Base-by-base conservation (phyloP, 2,888 invertebrate species). In the Trichacis sp. region DNA sequence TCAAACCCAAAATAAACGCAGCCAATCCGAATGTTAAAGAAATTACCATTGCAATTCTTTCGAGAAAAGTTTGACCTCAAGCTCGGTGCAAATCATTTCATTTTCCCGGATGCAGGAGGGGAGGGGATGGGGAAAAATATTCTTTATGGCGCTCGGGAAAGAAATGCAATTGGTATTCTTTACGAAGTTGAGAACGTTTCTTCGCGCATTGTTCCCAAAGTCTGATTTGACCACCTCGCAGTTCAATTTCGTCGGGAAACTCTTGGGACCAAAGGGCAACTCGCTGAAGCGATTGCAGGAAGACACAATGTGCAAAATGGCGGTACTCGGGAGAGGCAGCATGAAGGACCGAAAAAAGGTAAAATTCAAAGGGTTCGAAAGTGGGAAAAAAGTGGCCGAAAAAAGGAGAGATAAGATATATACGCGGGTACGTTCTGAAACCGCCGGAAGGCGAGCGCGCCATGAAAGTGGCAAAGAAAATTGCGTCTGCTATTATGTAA, bases 201-300 rank as follows among this genome's bases (percentile, higher is more conserved):
- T 54, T 38, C 12, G 40, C 50, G 20, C 51, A 46, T 60, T 56
- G 49, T 61, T 53, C 17, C 47, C 24, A 54, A 61, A 58, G 55
- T 65, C 62, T 64, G 53, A 65, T 54, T 57, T 49, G 51, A 59
- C 48, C 51, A 55, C 49, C 52, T 86, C 88, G 11, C 88, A 96
- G 96, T 96, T 96, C 85, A 97, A 97, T 86, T 97, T 97, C 87
- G 96, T 97, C 69, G 97, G 97, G 5, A 96, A 96, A 85, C 89
- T 97, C 67, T 87, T 97, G 76, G 97, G 97, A 1, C 96, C 96
- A 12, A 96, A 96, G 85, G 97, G 96, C 52, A 95, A 95, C 85
- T 95, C 96, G 0, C 86, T 97, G 82, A 96, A 96, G 84, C 88
- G 95, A 69, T 88, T 97, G 20, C 96, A 96, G 84, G 96, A 96